Conservation (phyloP, 2,113 vertebrate species). For the Micromys minutus region DNA sequence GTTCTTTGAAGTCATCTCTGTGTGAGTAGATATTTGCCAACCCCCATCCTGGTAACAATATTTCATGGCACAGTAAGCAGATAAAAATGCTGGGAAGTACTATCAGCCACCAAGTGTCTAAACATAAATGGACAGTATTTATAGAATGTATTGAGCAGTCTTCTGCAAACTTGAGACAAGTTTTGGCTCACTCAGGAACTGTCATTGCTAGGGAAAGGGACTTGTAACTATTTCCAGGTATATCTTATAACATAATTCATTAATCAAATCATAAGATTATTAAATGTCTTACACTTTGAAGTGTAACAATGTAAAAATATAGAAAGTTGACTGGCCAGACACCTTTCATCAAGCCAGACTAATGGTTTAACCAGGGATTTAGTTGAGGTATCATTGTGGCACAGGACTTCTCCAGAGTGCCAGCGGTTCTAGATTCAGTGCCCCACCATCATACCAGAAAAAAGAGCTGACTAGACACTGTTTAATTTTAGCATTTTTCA, state of each 20-base stretch:
- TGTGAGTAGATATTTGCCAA: background rate
- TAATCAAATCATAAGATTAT: background rate
- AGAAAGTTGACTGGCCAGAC: background rate
- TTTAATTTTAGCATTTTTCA: conserved; percentile 20
- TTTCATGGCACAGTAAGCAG: background rate
- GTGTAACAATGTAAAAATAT: background rate
- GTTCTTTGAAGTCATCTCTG: background rate
- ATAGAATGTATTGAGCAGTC: background rate
- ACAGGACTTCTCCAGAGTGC: background rate
- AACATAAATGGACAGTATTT: background rate
- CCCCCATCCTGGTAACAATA: background rate
- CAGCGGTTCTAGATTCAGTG: background rate
- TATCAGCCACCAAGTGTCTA: background rate
- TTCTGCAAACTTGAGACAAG: background rate
- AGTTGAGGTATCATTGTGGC: background rate
- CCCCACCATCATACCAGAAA: background rate
- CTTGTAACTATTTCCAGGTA: background rate
- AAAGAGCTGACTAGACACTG: background rate
- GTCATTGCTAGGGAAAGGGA: background rate
- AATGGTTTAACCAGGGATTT: background rate
- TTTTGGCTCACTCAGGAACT: background rate
- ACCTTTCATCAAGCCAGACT: background rate
- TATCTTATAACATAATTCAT: conserved; percentile 3
- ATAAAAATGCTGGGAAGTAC: background rate
- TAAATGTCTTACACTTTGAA: conserved; percentile 25